These are phyloP conservation scores for Anser brachyrhynchus DNA, from an alignment of 2,113 vertebrate genomes.

Conservation along the genomic window DNA sequence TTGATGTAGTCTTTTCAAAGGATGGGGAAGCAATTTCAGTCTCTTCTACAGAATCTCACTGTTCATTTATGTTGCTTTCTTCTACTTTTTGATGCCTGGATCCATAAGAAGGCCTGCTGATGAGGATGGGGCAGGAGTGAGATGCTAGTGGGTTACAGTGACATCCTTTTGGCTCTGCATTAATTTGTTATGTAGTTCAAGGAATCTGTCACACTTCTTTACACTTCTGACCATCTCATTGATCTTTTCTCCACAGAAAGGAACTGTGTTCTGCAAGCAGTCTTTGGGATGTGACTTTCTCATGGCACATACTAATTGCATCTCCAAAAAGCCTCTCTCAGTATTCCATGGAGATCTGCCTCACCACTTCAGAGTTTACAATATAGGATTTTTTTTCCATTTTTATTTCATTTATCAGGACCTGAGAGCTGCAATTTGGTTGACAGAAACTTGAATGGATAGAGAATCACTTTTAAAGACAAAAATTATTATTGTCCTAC, in stretches of 20 bases:
- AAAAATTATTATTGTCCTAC: not conserved
- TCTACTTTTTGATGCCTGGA: not conserved
- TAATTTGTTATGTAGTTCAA: not conserved
- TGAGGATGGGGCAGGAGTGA: not conserved
- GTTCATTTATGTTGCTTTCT: not conserved
- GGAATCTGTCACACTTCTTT: not conserved
- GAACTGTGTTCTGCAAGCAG: rapidly evolving
- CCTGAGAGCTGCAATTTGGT: not conserved
- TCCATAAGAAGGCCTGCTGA: not conserved
- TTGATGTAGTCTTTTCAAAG: not conserved
- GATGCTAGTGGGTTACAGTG: not conserved
- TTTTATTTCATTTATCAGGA: not conserved
- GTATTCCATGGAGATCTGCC: not conserved
- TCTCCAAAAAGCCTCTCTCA: not conserved
- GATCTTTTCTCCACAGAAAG: not conserved
- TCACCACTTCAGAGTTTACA: not conserved
- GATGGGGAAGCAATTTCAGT: not conserved
- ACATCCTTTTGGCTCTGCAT: not conserved
- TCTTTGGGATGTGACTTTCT: not conserved
- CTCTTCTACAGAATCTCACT: not conserved
- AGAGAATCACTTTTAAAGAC: not conserved
- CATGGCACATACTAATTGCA: not conserved
- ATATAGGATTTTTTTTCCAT: not conserved
- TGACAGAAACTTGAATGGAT: not conserved
- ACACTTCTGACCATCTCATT: not conserved